A percentile compares a stretch with the other conserved stretches of the same genome.
Conservation (phyloP, 2,888 invertebrate genomes). For the Atrina japonica region DNA sequence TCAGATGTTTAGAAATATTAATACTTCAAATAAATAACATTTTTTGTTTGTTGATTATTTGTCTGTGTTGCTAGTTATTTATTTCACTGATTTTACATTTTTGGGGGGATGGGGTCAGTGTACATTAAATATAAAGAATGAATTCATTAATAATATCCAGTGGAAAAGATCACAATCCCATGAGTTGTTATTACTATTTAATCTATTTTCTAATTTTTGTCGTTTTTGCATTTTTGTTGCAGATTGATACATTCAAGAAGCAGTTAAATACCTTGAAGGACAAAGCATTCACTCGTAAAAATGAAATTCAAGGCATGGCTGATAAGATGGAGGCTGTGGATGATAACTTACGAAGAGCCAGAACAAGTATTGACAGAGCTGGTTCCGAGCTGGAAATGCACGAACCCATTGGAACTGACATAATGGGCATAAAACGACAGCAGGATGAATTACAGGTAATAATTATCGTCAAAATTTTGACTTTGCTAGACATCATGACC, state of each 20-base stretch:
- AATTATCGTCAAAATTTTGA: too few species aligned
- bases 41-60: too few species aligned
- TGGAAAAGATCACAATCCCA: not conserved
- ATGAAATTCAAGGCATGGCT: conserved; percentile 68
- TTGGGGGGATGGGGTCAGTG: too few species aligned
- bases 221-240: conserved; percentile 78
- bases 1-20: too few species aligned
- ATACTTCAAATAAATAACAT: too few species aligned
- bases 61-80: too few species aligned
- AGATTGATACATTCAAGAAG: conserved; percentile 88
- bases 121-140: too few species aligned
- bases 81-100: too few species aligned
- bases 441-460: conserved; percentile 91
- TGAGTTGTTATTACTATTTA: not conserved
- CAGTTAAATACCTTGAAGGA: conserved; percentile 91
- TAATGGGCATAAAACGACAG: conserved; percentile 93
- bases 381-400: conserved; percentile 71
- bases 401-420: conserved; percentile 93
- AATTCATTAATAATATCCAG: too few species aligned
- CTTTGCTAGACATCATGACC: too few species aligned
- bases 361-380: conserved; percentile 67
- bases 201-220: too few species aligned
- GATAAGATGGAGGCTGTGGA: conserved; percentile 65
- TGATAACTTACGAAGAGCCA: conserved; percentile 60
- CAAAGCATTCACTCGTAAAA: conserved; percentile 83